Evolutionary conservation across 1,140 invertebrate genomes (phyloP), one percentile per base, ranked within the genome.

Genomic region (Papilio aristodemus): DNA sequence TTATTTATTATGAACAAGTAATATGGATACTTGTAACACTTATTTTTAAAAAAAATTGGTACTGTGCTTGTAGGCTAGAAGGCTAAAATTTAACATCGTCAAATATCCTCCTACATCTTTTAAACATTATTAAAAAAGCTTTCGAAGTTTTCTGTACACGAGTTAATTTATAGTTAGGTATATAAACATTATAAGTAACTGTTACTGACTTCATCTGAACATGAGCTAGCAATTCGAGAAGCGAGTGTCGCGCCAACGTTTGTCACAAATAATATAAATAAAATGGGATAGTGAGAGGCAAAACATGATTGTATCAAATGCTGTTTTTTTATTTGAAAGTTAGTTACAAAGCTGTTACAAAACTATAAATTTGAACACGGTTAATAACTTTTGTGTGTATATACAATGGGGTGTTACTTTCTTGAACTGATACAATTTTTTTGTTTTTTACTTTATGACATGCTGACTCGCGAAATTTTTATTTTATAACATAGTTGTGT

Each of bases 251-350:
- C 46, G n/a, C 1, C 9, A 27, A 17, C 9, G 43, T 36, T 70
- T 58, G 50, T 72, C 66, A 58, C 73, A 81, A 81, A 80, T 63
- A 78, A 72, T 54, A 75, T 8, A 77, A 82, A 76, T 67, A 71
- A 74, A 80, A 73, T 62, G 10, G 38, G 11, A 69, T 62, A 83
- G 79, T 79, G 78, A 83, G 78, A 80, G 79, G 79, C 74, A 75
- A 67, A 75, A 74, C 71, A 73, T 71, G 50, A 60, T 75, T 72
- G 71, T 69, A 71, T 69, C 69, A 68, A 68, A 68, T 72, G 70
- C 60, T 57, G 38, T 41, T 71, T 58, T 68, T 76, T 77, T 76
- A 69, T 54, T 75, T 72, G 75, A 79, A 81, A 81, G 77, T 73
- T 72, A 75, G 73, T 74, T 67, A 79, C 73, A 74, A 36, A 43